A percentile compares a stretch with the other conserved stretches of the same genome.
Conservation (phyloP, 2,888 invertebrate genomes). For the Oasisia sp. region DNA sequence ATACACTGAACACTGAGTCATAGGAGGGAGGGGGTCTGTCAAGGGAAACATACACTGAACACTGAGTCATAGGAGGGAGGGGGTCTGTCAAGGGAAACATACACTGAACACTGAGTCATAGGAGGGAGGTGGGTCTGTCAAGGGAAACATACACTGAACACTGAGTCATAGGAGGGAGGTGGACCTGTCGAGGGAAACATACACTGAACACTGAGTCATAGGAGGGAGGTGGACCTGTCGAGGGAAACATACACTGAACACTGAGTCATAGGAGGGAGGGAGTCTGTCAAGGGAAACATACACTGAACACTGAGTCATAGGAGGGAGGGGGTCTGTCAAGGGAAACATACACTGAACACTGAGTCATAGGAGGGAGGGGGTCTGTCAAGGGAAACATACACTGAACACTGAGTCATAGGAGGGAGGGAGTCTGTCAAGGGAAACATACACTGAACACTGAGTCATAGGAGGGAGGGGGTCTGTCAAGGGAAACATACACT, state of each 20-base stretch:
- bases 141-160: not conserved
- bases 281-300: conserved; percentile 50
- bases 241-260: not conserved
- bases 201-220: not conserved
- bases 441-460: not conserved
- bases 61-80: too few relatives aligned
- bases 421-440: conserved; percentile 57
- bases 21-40: too few relatives aligned
- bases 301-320: too few relatives aligned
- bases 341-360: not conserved
- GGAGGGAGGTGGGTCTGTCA: too few relatives aligned
- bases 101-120: not conserved
- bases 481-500: conserved; percentile 25
- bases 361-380: too few relatives aligned
- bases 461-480: too few relatives aligned
- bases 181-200: conserved; percentile 51
- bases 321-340: conserved; percentile 60
- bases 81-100: conserved; percentile 51
- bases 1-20: not conserved
- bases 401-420: too few relatives aligned
- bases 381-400: conserved; percentile 35
- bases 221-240: too few relatives aligned
- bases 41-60: conserved; percentile 13
- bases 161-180: too few relatives aligned
- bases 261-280: too few relatives aligned